Evolutionary conservation across 92 coral and sea anemone genomes (phyloP), one percentile per base, ranked within the genome.

Genomic region (Zoanthus sansibaricus): DNA sequence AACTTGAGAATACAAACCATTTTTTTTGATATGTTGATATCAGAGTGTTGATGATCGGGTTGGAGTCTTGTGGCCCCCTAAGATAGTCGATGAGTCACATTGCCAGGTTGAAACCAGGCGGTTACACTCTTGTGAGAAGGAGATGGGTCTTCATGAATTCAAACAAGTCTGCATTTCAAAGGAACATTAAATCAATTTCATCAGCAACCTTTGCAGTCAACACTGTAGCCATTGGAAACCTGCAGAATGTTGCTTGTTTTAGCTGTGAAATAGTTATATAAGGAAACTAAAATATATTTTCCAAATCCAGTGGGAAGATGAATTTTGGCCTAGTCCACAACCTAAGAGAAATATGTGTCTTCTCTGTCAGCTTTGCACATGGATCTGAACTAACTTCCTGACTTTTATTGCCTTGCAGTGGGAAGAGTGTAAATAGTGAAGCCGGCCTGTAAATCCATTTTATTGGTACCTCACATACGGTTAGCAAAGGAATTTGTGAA

Each of bases 11-110:
- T 25, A 25, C 25, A 25, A 25, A 25, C 25, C 25, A 25, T 25
- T 25, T 25, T 25, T 25, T 25, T 25, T 25, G 25, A 25, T 25
- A 25, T 37, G 42, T 37, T 37, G 89, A 61, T 18, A 89, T 70
- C 75, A 90, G 56, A 58, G 15, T 33, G 72, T 87, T 90, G 14
- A 87, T 66, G 3, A 91, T 87, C 4, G 91, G 87, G 67, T 92
- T 92, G n/a, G 95, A 84, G 75, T 92, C 95, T 44, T 88, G 87
- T 6, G 89, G 91, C 91, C 95, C 83, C 32, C 90, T 72, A 30
- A 92, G 91, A 12, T 77, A 70, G 42, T 92, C 91, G 9, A 89
- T 12, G 16, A 86, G 82, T 31, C 93, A 79, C 78, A 86, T 79
- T 42, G 92, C 88, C 70, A 92, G 80, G 47, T 92, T 87, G 13